Evolutionary conservation across 2,797 vertebrate species (phyloP), one percentile per base, ranked within the genome.

Genomic region (Poecile montanus): DNA sequence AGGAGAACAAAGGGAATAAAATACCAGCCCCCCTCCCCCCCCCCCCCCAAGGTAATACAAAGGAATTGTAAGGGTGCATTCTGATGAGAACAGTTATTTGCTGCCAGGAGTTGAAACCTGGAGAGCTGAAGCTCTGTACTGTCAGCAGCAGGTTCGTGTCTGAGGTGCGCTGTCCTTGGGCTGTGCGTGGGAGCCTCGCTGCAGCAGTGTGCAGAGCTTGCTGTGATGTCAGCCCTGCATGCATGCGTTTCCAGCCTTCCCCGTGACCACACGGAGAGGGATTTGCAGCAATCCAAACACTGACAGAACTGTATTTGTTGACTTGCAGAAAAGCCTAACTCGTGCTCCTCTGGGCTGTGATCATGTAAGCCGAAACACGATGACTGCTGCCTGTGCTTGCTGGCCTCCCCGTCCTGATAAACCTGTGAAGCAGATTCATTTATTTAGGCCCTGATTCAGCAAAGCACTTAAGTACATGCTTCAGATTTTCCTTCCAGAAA

Each of bases 401-500:
- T 89, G 83, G 62, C 63, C 54, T 94, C 76, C 80, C 54, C 44
- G 66, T 45, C 67, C 40, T 38, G 57, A 77, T 67, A 85, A 92
- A 92, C 88, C 56, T 89, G 47, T 11, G 27, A 76, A 61, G 45
- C 57, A 67, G 30, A 79, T 76, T 76, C 45, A n/a, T 87, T 91
- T 94, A 63, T 80, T 91, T 88, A 89, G 88, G 54, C 85, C 45
- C 77, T 90, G 61, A 90, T 95, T 95, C 90, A 95, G 63, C 67
- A 85, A 91, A 85, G 75, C 42, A 54, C 80, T 85, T 51, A 80
- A 79, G 74, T 56, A 58, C 20, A 3, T 23, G 80, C 74, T 87
- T 88, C 60, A 65, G 36, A 32, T 80, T 87, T 89, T 91, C 84
- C 81, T 90, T 82, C 25, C 71, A 36, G 16, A 82, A 53, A 67